Percentiles rank a stretch among this genome's conserved stretches.
phyloP scores from a whole-genome alignment of 1,140 invertebrate genomes.

The Branchinecta lindahli region DNA sequence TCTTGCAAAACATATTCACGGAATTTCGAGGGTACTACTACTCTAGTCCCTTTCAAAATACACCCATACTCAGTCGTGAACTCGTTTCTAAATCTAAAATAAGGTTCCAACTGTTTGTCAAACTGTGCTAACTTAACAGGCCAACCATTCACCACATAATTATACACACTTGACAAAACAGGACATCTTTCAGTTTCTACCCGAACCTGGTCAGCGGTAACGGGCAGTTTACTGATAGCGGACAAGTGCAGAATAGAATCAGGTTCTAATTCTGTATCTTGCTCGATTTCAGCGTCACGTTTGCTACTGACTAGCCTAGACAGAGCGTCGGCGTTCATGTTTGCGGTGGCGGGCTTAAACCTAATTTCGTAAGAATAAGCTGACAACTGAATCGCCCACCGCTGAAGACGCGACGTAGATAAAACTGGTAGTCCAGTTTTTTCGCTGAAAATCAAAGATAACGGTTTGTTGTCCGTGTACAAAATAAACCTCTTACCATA shows the following conservation, averaged over 20 bases:
- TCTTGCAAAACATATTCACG: constrained; percentile 28
- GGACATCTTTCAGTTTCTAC: not conserved
- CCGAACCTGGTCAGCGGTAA: not conserved
- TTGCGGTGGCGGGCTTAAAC: constrained; percentile 25
- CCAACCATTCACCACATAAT: not conserved
- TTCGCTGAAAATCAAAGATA: constrained; percentile 33
- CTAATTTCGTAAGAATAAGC: constrained; percentile 30
- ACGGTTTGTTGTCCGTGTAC: constrained; percentile 36
- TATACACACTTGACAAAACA: not conserved
- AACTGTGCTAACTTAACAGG: not conserved
- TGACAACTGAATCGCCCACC: constrained; percentile 29
- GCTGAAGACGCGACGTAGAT: constrained; percentile 28
- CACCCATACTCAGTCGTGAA: constrained; percentile 18
- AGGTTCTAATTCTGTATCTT: not conserved
- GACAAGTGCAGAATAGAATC: not conserved
- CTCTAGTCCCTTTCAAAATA: constrained; percentile 25
- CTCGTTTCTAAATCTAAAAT: not conserved
- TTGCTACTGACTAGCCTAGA: constrained; percentile 19
- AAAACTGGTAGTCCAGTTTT: constrained; percentile 26
- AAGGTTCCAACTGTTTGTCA: not conserved
- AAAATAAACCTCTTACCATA: constrained; percentile 32
- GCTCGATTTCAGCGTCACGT: not conserved
- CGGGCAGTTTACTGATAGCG: not conserved
- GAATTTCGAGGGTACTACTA: constrained; percentile 32
- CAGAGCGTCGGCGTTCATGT: constrained; percentile 26